phyloP scores from a whole-genome alignment of 1,140 invertebrate species.

The Orius laevigatus region DNA sequence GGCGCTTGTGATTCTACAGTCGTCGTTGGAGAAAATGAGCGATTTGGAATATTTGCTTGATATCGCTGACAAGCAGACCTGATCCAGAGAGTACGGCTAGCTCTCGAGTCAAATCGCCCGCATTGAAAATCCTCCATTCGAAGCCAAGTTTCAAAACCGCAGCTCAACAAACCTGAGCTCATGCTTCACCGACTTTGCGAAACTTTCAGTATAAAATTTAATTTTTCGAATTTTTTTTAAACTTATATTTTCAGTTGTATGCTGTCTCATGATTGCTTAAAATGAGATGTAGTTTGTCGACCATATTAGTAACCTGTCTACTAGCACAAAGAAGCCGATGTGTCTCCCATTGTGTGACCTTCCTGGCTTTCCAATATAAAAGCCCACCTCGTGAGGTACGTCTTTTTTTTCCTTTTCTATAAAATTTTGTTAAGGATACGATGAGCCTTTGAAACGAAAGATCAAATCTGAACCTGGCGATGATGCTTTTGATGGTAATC shows the following conservation, averaged over 20 bases:
- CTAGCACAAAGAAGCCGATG: conserved; percentile 62
- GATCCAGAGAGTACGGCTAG: conserved; percentile 62
- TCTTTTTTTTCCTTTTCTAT: too few relatives aligned
- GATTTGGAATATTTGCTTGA: conserved; percentile 80
- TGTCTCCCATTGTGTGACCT: conserved; percentile 61
- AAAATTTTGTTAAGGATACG: too few relatives aligned
- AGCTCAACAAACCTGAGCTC: conserved; percentile 61
- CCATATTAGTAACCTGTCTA: conserved; percentile 82
- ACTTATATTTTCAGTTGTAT: conserved; percentile 34
- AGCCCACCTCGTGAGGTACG: neutral
- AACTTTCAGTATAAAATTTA: conserved; percentile 44
- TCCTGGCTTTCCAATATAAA: conserved; percentile 24
- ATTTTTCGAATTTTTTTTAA: conserved; percentile 1
- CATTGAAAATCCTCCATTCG: conserved; percentile 73
- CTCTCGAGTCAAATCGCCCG: conserved; percentile 56
- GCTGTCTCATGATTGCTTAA: conserved; percentile 75
- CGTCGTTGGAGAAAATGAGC: conserved; percentile 63
- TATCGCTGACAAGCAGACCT: conserved; percentile 72
- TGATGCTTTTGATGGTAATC: neutral
- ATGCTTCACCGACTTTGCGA: conserved; percentile 72
- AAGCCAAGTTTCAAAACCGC: conserved; percentile 40
- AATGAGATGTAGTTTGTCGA: conserved; percentile 82
- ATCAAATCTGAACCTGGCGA: neutral
- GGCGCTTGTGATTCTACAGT: conserved; percentile 80
- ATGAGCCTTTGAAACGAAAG: too few relatives aligned